Base-by-base conservation (phyloP, 2,888 invertebrate genomes). In the Priocnemis perturbator region DNA sequence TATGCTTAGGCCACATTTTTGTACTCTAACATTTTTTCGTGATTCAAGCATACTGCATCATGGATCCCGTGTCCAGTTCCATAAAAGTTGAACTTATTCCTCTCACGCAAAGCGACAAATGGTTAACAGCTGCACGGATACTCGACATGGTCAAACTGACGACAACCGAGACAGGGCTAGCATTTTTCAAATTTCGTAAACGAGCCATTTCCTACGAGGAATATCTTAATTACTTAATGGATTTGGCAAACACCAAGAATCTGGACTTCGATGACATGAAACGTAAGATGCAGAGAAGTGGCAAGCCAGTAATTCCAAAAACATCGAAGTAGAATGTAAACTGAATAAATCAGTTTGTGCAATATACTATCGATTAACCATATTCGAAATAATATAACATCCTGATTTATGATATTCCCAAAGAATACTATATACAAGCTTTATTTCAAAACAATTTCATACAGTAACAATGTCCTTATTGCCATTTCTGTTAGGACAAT, bases 151-250 rank as follows among this genome's bases (percentile, higher is more conserved):
- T 72, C 1, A 79, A 77, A 2, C 53, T 87, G 0, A 85, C 85
- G 0, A 81, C 82, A 3, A 86, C 85, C 0, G 84, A 86, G 19
- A 85, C 84, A 1, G 86, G 85, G 21, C 47, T 85, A 3, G 78
- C 78, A 37, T 87, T 86, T 61, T 84, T 86, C 45, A 84, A 87
- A 69, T 86, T 85, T 69, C 82, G 82, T 2, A 86, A 85, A 70
- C 79, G 87, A 37, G 86, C 86, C 0, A 64, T 87, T 11, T 69
- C 75, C 2, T 85, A 77, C 53, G 74, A 83, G 0, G 82, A 87
- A 55, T 86, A 84, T 64, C 70, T 83, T 15, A 30, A 37, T 0
- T 86, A 79, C 48, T 60, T 87, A 21, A 67, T 77, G 57, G 82
- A 85, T 23, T 52, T 87, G 52, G 80, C 84, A 0, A 55, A 67